A percentile compares a stretch with the other conserved stretches of the same genome.
phyloP scores from a whole-genome alignment of 2,888 invertebrate genomes.

The Caenorhabditis doughertyi region DNA sequence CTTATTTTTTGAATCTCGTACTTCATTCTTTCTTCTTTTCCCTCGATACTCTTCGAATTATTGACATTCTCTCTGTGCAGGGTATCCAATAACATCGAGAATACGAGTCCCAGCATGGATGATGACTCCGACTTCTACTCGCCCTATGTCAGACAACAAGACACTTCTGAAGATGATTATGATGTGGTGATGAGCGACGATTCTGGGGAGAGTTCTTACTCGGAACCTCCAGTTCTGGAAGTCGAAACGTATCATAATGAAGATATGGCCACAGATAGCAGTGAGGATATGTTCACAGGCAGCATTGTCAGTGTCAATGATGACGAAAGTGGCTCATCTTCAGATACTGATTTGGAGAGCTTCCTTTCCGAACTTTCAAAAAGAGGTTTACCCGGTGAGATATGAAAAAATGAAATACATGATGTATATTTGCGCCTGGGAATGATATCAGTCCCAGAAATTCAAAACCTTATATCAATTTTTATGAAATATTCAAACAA shows the following conservation, averaged over 20 bases:
- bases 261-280: neutral
- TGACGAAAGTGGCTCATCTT: neutral
- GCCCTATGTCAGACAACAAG: neutral
- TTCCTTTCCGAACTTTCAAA: no score
- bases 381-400: no score
- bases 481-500: no score
- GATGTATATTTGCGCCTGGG: no score
- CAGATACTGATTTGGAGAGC: neutral
- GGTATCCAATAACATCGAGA: neutral
- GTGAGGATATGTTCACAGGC: neutral
- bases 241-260: slow-evolving; percentile 17
- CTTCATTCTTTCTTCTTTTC: no score
- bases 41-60: neutral
- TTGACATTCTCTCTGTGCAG: slow-evolving; percentile 3
- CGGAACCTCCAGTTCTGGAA: neutral
- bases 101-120: neutral
- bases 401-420: no score
- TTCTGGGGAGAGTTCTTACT: slow-evolving; percentile 6
- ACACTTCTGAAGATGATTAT: neutral
- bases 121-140: slow-evolving; percentile 13
- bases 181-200: slow-evolving; percentile 19
- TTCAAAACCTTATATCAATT: neutral
- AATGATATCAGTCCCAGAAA: neutral
- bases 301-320: no score
- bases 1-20: neutral